These are phyloP conservation scores for Amblyraja radiata DNA, from an alignment of 2,797 vertebrate species.

Conservation along the genomic window DNA sequence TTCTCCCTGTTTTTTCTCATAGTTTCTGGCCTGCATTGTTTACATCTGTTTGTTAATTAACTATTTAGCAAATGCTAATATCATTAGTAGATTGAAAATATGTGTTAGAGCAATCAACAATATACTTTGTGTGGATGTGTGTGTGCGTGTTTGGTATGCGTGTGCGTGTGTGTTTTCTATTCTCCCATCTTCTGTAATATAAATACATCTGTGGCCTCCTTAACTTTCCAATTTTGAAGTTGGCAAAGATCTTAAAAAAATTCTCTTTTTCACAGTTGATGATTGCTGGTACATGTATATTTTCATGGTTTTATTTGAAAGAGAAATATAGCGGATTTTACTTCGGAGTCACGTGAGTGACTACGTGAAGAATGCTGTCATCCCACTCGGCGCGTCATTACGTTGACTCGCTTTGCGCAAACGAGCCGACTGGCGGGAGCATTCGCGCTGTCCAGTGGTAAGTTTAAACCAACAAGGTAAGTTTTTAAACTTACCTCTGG, in stretches of 20 bases:
- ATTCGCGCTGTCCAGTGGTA: too few relatives aligned
- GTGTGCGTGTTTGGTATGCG: not conserved
- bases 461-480: too few relatives aligned
- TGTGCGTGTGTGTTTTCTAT: not conserved
- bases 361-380: too few relatives aligned
- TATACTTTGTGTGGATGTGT: not conserved
- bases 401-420: too few relatives aligned
- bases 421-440: too few relatives aligned
- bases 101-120: not conserved
- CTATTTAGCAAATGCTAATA: not conserved
- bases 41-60: not conserved
- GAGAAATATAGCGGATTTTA: not conserved
- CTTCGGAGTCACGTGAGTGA: too few relatives aligned
- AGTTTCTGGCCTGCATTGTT: not conserved
- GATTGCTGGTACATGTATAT: not conserved
- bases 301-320: not conserved
- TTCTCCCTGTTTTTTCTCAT: not conserved
- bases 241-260: not conserved
- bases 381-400: too few relatives aligned
- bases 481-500: too few relatives aligned
- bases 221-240: not conserved
- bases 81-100: not conserved
- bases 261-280: not conserved
- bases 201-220: not conserved
- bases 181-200: not conserved